Evolutionary conservation across 2,113 vertebrate genomes (phyloP).

Genomic region (Sapayoa aenigma): DNA sequence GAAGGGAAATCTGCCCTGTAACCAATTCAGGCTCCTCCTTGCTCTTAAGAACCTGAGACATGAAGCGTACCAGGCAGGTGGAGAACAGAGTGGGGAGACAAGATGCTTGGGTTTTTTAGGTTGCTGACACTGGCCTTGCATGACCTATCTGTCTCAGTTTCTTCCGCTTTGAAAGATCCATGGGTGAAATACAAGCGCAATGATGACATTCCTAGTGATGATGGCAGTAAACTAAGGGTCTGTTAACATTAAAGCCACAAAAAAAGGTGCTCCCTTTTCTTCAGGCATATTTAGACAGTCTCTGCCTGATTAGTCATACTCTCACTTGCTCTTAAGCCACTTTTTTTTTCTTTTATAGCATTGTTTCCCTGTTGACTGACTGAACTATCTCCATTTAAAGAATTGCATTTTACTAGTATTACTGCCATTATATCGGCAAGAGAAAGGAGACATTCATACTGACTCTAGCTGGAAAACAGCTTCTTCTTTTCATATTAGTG

Average conservation of each 20-base stretch:
- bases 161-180: not conserved
- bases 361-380: not conserved
- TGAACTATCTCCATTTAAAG: not conserved
- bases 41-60: not conserved
- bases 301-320: not conserved
- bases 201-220: not conserved
- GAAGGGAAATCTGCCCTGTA: not conserved
- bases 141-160: not conserved
- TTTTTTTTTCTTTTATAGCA: not conserved
- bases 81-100: not conserved
- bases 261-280: not conserved
- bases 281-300: not conserved
- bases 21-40: not conserved
- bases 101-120: not conserved
- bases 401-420: not conserved
- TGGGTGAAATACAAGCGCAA: not conserved
- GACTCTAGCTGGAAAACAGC: not conserved
- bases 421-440: not conserved
- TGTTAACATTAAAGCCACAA: not conserved
- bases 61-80: not conserved
- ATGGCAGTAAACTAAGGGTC: not conserved
- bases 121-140: not conserved
- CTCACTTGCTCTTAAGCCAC: not conserved
- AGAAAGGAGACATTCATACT: not conserved
- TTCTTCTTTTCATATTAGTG: not conserved